Percentiles rank a stretch among this genome's conserved stretches.
Evolutionary conservation across 2,113 vertebrate genomes (phyloP).

Genomic region (Perccottus glenii): DNA sequence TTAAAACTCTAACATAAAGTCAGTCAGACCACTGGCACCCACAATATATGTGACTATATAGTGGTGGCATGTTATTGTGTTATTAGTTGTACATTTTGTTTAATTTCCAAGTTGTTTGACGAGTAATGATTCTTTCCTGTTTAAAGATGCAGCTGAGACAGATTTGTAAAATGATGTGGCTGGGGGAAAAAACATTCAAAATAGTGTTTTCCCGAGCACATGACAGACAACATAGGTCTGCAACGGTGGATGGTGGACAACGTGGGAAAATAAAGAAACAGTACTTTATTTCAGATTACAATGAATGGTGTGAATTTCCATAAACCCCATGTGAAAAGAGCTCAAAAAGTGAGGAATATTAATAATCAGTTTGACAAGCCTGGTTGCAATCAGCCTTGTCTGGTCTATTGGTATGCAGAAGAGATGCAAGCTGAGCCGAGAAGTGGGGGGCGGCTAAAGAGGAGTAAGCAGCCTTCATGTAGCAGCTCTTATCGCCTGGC

Average conservation of each 20-base stretch:
- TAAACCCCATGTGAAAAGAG: slow-evolving; percentile 27
- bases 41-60: too few species aligned
- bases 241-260: slow-evolving; percentile 44
- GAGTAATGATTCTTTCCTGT: slow-evolving; percentile 74
- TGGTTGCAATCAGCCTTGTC: slow-evolving; percentile 51
- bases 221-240: slow-evolving; percentile 3
- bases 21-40: too few species aligned
- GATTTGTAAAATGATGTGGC: slow-evolving; percentile 41
- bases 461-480: slow-evolving; percentile 44
- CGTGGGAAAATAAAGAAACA: slow-evolving; percentile 1
- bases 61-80: background rate
- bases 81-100: background rate
- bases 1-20: background rate
- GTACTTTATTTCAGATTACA: slow-evolving; percentile 25
- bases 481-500: slow-evolving; percentile 68
- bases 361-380: slow-evolving; percentile 57
- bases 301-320: slow-evolving; percentile 29
- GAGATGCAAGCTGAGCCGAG: slow-evolving; percentile 43
- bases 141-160: slow-evolving; percentile 66
- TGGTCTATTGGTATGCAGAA: slow-evolving; percentile 74
- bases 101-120: slow-evolving; percentile 48
- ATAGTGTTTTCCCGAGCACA: slow-evolving; percentile 19
- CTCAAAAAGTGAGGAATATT: slow-evolving; percentile 37
- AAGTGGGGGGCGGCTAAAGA: slow-evolving; percentile 33
- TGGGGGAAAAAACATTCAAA: slow-evolving; percentile 20